Conservation (phyloP, 2,888 invertebrate species). For the Chydorus sphaericus region DNA sequence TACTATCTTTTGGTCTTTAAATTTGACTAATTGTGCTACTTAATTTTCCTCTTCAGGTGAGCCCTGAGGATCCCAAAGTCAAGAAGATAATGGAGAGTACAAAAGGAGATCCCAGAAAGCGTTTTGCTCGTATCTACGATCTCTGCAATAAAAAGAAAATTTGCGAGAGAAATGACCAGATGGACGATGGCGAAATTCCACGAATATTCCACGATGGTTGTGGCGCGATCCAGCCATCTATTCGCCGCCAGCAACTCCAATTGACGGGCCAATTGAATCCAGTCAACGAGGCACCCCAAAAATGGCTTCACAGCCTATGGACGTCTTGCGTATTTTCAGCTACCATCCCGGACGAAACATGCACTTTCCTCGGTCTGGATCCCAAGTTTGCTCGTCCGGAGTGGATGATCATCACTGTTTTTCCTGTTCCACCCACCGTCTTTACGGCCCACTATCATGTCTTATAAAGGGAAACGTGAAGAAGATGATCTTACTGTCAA, state of each 20-base stretch:
- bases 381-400: constrained; percentile 94
- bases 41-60: no score
- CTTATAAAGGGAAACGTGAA: constrained; percentile 98
- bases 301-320: constrained; percentile 80
- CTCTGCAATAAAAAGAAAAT: constrained; percentile 94
- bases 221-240: constrained; percentile 91
- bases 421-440: constrained; percentile 91
- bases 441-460: constrained; percentile 94
- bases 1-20: no score
- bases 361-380: constrained; percentile 85
- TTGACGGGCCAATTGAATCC: constrained; percentile 97
- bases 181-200: constrained; percentile 65
- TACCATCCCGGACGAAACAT: constrained; percentile 91
- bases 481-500: constrained; percentile 98
- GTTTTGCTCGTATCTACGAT: constrained; percentile 90
- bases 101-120: constrained; percentile 86
- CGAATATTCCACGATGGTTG: constrained; percentile 83
- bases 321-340: constrained; percentile 96
- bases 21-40: no score
- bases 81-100: constrained; percentile 90
- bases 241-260: constrained; percentile 77
- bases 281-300: constrained; percentile 94
- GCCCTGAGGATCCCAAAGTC: constrained; percentile 66
- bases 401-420: constrained; percentile 97
- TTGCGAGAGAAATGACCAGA: constrained; percentile 96